Evolutionary conservation across 2,888 invertebrate species (phyloP), one percentile per base, ranked within the genome.

Genomic region (Crossocerus cetratus): DNA sequence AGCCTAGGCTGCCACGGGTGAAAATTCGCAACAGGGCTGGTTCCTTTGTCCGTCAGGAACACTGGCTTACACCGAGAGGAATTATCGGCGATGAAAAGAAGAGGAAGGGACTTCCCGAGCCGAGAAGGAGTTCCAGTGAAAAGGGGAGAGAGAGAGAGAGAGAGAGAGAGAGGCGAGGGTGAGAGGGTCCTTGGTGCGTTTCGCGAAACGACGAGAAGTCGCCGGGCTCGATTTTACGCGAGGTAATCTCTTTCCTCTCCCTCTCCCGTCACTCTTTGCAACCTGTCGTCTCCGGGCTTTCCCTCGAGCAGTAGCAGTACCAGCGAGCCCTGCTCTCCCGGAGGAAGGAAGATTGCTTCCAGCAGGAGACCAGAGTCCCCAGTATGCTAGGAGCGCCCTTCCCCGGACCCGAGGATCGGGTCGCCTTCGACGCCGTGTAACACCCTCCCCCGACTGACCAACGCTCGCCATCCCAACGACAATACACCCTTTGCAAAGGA

Each of bases 371-470:
- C 65, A 58, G 72, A 72, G 71, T 71, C 69, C 54, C 69, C 78
- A 69, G 74, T 65, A 59, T 32, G 65, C 45, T 60, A 66, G 65
- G 71, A 78, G 76, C 77, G 65, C 23, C 54, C 49, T 74, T 45
- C 69, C 63, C 60, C 49, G 5, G 5, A 13, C 43, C 13, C 21
- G 32, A 16, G 58, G 62, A 64, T 59, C 58, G 69, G 74, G 77
- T 73, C 71, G 74, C n/a, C n/a, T 71, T 77, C 78, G 74, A 71
- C 68, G 71, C 67, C 75, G 69, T 80, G 80, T 79, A 82, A 81
- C 83, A 82, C 74, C 72, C 77, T 72, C 82, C 69, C 77, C 77
- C 77, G 65, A 79, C 80, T 83, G 86, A 74, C 80, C 80, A 66
- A 81, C 75, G 68, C 69, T 76, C 74, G 77, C 81, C 74, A 81